Evolutionary conservation across 2,797 vertebrate species (phyloP).

Genomic region (Catharus ustulatus): DNA sequence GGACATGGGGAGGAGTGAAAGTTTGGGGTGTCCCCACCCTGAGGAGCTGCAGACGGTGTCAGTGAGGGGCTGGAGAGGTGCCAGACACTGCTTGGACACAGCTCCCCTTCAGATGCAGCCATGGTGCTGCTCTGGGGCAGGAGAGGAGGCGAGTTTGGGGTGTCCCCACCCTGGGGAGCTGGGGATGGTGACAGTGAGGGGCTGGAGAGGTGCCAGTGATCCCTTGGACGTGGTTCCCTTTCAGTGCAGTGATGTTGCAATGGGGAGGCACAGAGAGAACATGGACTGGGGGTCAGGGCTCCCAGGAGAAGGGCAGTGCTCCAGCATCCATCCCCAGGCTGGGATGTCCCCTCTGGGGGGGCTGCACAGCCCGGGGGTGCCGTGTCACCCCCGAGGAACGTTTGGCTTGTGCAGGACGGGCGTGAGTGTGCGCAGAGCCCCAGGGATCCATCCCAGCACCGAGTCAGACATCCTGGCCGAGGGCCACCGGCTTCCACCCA

Average conservation of each 20-base stretch:
- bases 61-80: not conserved
- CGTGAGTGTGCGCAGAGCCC: not conserved
- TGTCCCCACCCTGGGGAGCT: not conserved
- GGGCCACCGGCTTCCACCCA: slow-evolving; percentile 27
- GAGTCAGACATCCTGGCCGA: not conserved
- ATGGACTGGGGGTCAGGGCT: fast-evolving
- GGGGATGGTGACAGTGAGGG: not conserved
- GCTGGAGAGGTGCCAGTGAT: not conserved
- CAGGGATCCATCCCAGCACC: not conserved
- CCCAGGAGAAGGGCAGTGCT: not conserved
- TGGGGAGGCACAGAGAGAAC: not conserved
- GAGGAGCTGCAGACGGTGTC: not conserved
- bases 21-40: not conserved
- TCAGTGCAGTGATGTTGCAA: not conserved
- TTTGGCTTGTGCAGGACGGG: not conserved
- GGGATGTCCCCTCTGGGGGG: not conserved
- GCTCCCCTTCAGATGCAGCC: not conserved
- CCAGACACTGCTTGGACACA: fast-evolving
- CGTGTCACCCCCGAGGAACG: not conserved
- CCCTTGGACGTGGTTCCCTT: fast-evolving
- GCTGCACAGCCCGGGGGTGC: not conserved
- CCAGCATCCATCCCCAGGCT: not conserved
- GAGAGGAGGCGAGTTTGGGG: not conserved
- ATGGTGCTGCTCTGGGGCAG: not conserved
- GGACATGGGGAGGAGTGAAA: not conserved